Conservation (phyloP, 2,113 vertebrate genomes). For the Dipodomys merriami region DNA sequence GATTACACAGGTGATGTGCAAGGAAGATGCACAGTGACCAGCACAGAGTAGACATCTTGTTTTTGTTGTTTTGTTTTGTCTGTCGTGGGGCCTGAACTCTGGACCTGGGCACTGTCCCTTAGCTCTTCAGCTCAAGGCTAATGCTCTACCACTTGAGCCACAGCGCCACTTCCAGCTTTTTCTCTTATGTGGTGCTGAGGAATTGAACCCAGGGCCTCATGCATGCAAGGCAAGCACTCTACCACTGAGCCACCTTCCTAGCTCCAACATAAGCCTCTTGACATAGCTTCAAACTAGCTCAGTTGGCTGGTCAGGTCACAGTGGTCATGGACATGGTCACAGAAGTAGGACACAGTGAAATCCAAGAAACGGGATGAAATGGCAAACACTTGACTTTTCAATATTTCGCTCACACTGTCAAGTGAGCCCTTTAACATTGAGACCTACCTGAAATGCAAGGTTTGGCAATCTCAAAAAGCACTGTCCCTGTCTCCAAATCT, state of each 20-base stretch:
- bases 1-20: not conserved
- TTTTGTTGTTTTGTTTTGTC: too few relatives aligned
- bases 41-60: not conserved
- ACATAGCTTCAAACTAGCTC: not conserved
- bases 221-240: too few relatives aligned
- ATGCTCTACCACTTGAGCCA: too few relatives aligned
- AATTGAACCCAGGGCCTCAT: too few relatives aligned
- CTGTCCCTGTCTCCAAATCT: constrained; percentile 96
- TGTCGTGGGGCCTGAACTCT: too few relatives aligned
- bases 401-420: not conserved
- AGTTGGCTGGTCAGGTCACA: not conserved
- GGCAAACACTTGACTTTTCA: not conserved
- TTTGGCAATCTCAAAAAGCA: constrained; percentile 99
- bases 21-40: not conserved
- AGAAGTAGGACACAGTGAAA: not conserved
- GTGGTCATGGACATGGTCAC: accelerated
- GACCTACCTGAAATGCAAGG: constrained; percentile 92
- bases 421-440: not conserved
- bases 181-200: too few relatives aligned
- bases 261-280: not conserved
- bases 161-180: too few relatives aligned
- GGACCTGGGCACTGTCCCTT: too few relatives aligned
- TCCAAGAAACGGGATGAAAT: accelerated
- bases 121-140: too few relatives aligned
- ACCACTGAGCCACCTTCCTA: too few relatives aligned